phyloP scores from a whole-genome alignment of 2,888 invertebrate species.

The Andrena marginata region DNA sequence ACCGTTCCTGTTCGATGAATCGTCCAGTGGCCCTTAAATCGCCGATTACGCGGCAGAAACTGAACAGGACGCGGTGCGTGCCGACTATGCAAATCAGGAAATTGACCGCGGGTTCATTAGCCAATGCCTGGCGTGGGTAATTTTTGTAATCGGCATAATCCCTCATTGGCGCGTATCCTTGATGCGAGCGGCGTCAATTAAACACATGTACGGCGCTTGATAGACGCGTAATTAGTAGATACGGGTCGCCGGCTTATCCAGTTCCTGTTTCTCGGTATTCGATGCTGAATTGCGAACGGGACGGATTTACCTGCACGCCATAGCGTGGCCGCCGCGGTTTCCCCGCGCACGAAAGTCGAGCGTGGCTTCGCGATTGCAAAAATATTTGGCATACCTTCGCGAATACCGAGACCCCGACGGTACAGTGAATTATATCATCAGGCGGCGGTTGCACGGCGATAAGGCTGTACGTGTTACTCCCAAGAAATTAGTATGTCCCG shows the following conservation, averaged over 20 bases:
- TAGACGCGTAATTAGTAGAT: slow-evolving; percentile 70
- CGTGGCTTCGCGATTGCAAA: slow-evolving; percentile 10
- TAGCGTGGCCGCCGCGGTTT: neutral
- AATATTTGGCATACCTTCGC: slow-evolving; percentile 18
- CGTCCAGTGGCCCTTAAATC: slow-evolving; percentile 31
- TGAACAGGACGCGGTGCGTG: slow-evolving; percentile 30
- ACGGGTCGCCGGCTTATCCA: slow-evolving; percentile 55
- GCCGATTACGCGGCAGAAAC: slow-evolving; percentile 33
- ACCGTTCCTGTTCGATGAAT: slow-evolving; percentile 39
- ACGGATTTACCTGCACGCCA: slow-evolving; percentile 25
- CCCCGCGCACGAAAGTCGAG: slow-evolving; percentile 15
- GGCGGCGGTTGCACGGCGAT: too few relatives aligned
- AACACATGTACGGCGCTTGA: slow-evolving; percentile 58
- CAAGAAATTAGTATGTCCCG: too few relatives aligned
- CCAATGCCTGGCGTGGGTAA: slow-evolving; percentile 37
- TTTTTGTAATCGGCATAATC: slow-evolving; percentile 46
- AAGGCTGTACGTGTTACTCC: too few relatives aligned
- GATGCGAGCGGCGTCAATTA: slow-evolving; percentile 60
- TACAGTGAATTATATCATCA: neutral
- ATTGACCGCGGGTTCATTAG: slow-evolving; percentile 61
- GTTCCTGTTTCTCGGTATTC: slow-evolving; percentile 51
- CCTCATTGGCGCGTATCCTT: slow-evolving; percentile 46
- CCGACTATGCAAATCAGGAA: slow-evolving; percentile 48
- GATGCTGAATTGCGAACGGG: slow-evolving; percentile 52
- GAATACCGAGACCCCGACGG: neutral